Conservation (phyloP, 2,888 invertebrate genomes). For the Chrysolina haemoptera region DNA sequence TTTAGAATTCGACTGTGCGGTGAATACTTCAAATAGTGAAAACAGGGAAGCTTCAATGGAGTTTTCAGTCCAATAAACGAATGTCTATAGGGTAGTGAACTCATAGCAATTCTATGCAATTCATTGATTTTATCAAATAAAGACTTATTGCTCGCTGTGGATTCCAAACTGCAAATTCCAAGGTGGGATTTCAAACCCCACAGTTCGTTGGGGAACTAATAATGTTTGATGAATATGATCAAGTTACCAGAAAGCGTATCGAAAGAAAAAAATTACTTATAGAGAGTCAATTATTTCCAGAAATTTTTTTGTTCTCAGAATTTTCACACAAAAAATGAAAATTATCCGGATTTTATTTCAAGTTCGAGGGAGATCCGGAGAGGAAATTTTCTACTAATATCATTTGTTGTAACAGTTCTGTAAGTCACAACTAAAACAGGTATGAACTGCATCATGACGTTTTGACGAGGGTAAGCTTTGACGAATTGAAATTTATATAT, state of each 20-base stretch:
- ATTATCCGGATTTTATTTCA: too few species aligned
- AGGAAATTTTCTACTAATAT: too few species aligned
- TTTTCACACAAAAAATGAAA: too few species aligned
- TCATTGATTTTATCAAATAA: constrained; percentile 8
- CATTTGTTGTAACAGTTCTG: too few species aligned
- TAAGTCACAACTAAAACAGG: too few species aligned
- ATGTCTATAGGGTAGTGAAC: neutral
- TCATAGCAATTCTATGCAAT: neutral
- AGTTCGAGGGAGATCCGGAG: too few species aligned
- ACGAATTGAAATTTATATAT: too few species aligned
- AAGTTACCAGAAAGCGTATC: neutral
- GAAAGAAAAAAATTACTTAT: too few species aligned
- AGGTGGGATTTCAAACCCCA: neutral
- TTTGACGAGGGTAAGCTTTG: too few species aligned
- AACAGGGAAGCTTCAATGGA: neutral
- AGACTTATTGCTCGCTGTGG: neutral
- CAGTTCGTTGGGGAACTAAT: neutral
- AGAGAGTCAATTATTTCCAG: too few species aligned
- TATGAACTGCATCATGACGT: too few species aligned
- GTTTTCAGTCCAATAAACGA: constrained; percentile 3
- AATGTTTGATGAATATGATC: neutral
- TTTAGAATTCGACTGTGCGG: neutral
- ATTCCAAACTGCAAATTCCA: neutral
- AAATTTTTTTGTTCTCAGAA: too few species aligned
- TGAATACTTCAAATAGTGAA: constrained; percentile 1